These are phyloP conservation scores for Proteles cristata DNA, from an alignment of 2,113 vertebrate genomes.

Conservation along the genomic window DNA sequence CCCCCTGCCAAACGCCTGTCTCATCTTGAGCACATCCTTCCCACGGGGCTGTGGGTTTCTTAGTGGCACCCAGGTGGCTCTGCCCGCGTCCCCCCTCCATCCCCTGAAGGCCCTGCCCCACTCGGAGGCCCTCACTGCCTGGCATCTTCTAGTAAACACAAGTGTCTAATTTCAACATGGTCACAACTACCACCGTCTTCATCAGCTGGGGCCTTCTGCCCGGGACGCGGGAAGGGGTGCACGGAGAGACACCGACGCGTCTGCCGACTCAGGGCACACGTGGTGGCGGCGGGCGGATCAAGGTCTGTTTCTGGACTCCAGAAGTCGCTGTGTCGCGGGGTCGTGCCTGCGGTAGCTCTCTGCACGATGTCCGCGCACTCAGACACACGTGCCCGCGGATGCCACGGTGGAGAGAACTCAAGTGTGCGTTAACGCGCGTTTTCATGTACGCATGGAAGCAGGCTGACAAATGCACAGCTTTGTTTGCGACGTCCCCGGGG, in stretches of 20 bases:
- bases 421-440: not conserved
- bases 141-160: not conserved
- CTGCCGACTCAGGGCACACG: accelerated
- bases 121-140: not conserved
- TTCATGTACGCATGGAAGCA: not conserved
- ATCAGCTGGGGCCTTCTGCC: not conserved
- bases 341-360: not conserved
- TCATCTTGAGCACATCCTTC: not conserved
- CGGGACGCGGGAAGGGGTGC: not conserved
- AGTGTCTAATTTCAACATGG: not conserved
- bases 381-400: too few relatives aligned
- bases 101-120: not conserved
- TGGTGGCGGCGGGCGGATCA: too few relatives aligned
- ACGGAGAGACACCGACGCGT: not conserved
- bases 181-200: not conserved
- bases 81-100: not conserved
- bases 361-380: accelerated
- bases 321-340: not conserved
- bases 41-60: not conserved
- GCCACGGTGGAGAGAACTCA: not conserved
- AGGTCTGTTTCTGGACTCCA: not conserved
- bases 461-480: not conserved
- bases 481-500: not conserved
- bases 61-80: not conserved
- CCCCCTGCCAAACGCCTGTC: not conserved